Evolutionary conservation across 1,140 invertebrate species (phyloP), one percentile per base, ranked within the genome.

Genomic region (Helicoverpa zea): DNA sequence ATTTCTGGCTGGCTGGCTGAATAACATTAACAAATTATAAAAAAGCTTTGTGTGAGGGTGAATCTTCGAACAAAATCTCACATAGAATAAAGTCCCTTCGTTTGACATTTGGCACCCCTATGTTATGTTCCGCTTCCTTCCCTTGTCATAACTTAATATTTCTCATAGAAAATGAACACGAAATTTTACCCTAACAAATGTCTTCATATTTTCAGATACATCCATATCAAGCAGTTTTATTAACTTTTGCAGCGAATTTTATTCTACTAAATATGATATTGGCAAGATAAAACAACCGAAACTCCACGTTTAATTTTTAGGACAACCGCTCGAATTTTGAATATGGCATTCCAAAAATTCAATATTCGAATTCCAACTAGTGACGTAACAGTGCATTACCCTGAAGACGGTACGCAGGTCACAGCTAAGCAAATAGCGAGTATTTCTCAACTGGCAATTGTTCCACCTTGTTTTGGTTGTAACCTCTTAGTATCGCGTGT

Each of bases 361-460:
- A 30, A 35, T 35, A 30, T 13, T 14, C 61, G 14, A 9, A n/a
- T 18, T 23, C 16, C 43, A 68, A 68, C 18, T 29, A 14, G 10
- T 72, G 49, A 70, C 16, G 49, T 18, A 70, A 52, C 16, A 14
- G 35, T 51, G 10, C 16, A 13, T 64, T 43, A 29, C 18, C 35
- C n/a, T 64, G 63, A 43, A 43, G 35, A 47, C 30, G 35, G 13
- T 3, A 29, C 68, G 68, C 23, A 43, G 64, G 64, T 68, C 49
- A 16, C 14, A 54, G 47, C 49, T 77, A 47, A 35, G 59, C 59
- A 64, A 76, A 63, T 77, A 77, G 51, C 56, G 14, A n/a, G 59
- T 30, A 63, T 77, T 63, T 18, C 68, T n/a, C 59, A 77, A 74
- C 30, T 30, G n/a, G 35, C 74, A 59, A 77, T 77, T 77, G 74